A percentile compares a stretch with the other conserved stretches of the same genome.
Conservation (phyloP, 1,140 invertebrate genomes). For the Zaprionus gabonicus region DNA sequence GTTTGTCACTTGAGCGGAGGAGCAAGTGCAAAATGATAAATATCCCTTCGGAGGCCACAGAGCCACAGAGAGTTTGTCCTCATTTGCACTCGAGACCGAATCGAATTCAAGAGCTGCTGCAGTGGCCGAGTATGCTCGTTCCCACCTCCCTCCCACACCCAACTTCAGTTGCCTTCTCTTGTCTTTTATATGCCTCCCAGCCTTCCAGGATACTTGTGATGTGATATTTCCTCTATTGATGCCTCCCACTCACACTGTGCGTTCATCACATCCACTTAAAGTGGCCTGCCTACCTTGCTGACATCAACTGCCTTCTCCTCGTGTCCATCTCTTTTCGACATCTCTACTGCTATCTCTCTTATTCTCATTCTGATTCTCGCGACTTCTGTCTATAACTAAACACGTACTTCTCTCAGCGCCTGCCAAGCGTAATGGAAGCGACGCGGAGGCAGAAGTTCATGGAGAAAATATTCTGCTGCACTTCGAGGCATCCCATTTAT, state of each 20-base stretch:
- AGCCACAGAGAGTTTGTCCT: constrained; percentile 62
- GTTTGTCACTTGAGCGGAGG: constrained; percentile 52
- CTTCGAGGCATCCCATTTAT: constrained; percentile 56
- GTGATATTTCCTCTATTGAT: constrained; percentile 76
- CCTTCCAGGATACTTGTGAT: constrained; percentile 55
- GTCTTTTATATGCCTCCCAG: constrained; percentile 62
- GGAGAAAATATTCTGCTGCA: constrained; percentile 34
- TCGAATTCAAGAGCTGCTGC: constrained; percentile 48
- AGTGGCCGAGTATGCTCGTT: constrained; percentile 24
- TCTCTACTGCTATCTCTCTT: not conserved
- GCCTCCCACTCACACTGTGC: constrained; percentile 34
- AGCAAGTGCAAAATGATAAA: constrained; percentile 75
- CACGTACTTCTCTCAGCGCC: constrained; percentile 69
- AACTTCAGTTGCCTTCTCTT: constrained; percentile 19
- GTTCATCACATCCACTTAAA: constrained; percentile 70
- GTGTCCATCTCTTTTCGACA: not conserved
- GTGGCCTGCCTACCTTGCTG: constrained; percentile 38
- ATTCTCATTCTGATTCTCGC: not conserved
- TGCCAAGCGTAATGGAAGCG: constrained; percentile 60
- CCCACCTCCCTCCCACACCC: not conserved
- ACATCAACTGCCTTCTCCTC: constrained; percentile 8
- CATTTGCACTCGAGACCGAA: constrained; percentile 69
- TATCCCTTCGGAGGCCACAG: constrained; percentile 32
- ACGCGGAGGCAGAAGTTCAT: constrained; percentile 22
- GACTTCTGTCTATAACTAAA: constrained; percentile 47